Conservation (phyloP, 2,888 invertebrate genomes). For the Agrenia bidenticulata region DNA sequence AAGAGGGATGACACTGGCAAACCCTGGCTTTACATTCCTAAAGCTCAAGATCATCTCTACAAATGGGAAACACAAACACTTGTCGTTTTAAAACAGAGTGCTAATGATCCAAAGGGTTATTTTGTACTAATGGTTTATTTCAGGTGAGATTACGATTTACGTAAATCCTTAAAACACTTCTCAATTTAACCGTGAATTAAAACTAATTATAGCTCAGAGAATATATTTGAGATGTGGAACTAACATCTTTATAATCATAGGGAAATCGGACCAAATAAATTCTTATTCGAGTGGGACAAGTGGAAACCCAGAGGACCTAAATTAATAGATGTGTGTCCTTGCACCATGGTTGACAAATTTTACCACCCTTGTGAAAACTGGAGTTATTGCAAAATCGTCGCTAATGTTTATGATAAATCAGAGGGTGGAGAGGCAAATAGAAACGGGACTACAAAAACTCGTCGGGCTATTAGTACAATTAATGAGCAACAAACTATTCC, state of each 20-base stretch:
- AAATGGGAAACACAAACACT: slow-evolving; percentile 3
- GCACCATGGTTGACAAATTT: background rate
- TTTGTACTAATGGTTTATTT: background rate
- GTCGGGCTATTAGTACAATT: too few species aligned
- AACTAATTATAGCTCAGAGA: too few species aligned
- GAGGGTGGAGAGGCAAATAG: background rate
- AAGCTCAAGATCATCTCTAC: background rate
- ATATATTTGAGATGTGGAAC: too few species aligned
- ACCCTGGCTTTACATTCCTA: background rate
- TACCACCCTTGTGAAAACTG: background rate
- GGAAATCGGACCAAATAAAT: background rate
- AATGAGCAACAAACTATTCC: too few species aligned
- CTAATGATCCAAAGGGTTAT: background rate
- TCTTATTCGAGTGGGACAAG: slow-evolving; percentile 1
- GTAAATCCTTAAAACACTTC: background rate
- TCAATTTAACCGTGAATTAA: too few species aligned
- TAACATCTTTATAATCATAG: background rate
- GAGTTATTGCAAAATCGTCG: background rate
- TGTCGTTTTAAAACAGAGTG: background rate
- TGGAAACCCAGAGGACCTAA: background rate
- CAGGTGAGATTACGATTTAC: background rate
- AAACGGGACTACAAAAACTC: too few species aligned
- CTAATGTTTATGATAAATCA: background rate
- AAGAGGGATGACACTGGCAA: background rate
- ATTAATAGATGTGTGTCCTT: background rate